Conservation (phyloP, 2,797 vertebrate genomes). For the Hydrocynus forskahlii region DNA sequence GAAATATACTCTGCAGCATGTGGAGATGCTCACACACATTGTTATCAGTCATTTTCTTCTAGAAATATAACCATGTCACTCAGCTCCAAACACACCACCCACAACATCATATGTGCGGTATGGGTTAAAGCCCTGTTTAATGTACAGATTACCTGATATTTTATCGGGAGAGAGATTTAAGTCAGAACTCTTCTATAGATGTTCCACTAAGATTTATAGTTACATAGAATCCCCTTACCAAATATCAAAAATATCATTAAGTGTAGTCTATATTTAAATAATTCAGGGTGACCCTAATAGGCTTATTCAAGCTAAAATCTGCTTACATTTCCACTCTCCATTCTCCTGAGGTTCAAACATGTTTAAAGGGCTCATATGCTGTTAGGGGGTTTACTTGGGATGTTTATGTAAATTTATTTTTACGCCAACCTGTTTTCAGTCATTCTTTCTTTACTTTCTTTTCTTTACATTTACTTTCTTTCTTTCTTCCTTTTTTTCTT, state of each 20-base stretch:
- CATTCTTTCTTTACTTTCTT: no score
- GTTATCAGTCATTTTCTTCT: no score
- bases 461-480: no score
- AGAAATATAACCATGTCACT: not conserved
- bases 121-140: not conserved
- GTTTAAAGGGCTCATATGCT: not conserved
- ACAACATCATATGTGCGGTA: not conserved
- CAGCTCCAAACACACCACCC: not conserved
- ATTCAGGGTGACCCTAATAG: not conserved
- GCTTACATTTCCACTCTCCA: not conserved
- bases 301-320: not conserved
- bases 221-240: not conserved
- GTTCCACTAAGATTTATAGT: slow-evolving; percentile 5
- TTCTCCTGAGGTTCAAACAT: not conserved
- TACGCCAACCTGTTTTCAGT: no score
- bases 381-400: not conserved
- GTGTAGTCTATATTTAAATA: not conserved
- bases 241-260: not conserved
- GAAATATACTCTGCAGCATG: no score
- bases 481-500: no score
- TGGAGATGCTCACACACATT: no score
- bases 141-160: not conserved
- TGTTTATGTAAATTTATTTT: not conserved
- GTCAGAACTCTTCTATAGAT: not conserved
- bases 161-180: not conserved